Conservation (phyloP, 2,888 invertebrate species). For the Rotaria sp. region DNA sequence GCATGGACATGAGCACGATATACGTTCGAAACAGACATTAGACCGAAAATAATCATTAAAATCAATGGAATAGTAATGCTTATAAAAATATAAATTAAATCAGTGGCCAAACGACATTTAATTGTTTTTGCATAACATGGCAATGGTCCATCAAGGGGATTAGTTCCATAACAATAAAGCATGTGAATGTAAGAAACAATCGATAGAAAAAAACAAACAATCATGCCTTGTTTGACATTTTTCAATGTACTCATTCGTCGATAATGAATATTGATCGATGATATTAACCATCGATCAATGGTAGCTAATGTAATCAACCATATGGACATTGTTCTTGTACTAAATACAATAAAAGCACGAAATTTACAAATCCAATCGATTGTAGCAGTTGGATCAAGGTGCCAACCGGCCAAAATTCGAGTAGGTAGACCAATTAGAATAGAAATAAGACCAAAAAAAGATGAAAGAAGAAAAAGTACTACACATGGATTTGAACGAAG, state of each 20-base stretch:
- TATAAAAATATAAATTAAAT: background rate
- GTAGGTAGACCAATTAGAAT: background rate
- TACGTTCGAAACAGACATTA: background rate
- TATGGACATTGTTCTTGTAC: background rate
- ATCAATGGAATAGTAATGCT: background rate
- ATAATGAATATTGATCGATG: background rate
- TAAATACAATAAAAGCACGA: background rate
- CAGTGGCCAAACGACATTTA: background rate
- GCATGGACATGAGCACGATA: background rate
- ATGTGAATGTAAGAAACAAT: background rate
- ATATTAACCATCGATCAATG: background rate
- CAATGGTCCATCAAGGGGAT: background rate
- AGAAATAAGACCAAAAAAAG: background rate
- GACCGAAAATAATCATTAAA: background rate
- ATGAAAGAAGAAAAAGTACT: background rate
- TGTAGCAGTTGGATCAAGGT: background rate
- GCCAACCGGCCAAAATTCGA: background rate
- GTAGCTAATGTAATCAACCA: background rate
- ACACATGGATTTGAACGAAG: background rate
- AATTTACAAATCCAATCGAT: background rate
- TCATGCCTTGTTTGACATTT: background rate
- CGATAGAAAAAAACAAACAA: background rate
- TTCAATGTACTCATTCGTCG: background rate
- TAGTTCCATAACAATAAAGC: background rate
- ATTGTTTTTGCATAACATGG: background rate